Evolutionary conservation across 1,140 invertebrate species (phyloP).

Genomic region (Psix sp.): DNA sequence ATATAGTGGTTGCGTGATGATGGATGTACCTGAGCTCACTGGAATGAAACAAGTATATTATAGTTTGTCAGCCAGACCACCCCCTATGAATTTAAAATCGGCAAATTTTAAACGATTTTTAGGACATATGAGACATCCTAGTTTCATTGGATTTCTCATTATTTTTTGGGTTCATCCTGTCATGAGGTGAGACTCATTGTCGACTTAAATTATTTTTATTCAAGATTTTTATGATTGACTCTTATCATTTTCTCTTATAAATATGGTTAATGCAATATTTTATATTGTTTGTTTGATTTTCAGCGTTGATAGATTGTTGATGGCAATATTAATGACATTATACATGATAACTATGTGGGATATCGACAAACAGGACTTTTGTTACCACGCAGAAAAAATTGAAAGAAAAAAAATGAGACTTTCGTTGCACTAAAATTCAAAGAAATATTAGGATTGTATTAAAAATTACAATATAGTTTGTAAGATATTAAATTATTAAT

Average conservation of each 20-base stretch:
- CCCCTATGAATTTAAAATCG: constrained; percentile 75
- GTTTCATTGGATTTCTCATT: constrained; percentile 76
- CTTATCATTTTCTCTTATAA: background rate
- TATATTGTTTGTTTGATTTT: constrained; percentile 63
- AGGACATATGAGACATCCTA: constrained; percentile 79
- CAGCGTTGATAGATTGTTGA: constrained; percentile 76
- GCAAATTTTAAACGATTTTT: constrained; percentile 72
- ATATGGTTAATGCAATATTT: background rate
- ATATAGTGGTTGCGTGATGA: constrained; percentile 80
- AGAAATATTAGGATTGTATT: no score
- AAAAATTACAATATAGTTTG: no score
- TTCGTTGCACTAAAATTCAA: background rate
- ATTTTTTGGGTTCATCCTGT: constrained; percentile 78
- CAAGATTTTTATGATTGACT: constrained; percentile 1
- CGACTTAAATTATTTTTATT: constrained; percentile 1
- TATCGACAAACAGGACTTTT: constrained; percentile 76
- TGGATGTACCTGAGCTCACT: constrained; percentile 80
- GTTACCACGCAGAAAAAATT: constrained; percentile 71
- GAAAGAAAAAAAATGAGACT: constrained; percentile 63
- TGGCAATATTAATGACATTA: constrained; percentile 73
- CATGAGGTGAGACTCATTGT: constrained; percentile 75
- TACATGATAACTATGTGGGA: constrained; percentile 78
- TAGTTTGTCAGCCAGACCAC: constrained; percentile 71
- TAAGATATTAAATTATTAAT: no score
- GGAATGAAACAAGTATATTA: constrained; percentile 81